Evolutionary conservation across 1,140 invertebrate genomes (phyloP), one percentile per base, ranked within the genome.

Genomic region (Solen grandis): DNA sequence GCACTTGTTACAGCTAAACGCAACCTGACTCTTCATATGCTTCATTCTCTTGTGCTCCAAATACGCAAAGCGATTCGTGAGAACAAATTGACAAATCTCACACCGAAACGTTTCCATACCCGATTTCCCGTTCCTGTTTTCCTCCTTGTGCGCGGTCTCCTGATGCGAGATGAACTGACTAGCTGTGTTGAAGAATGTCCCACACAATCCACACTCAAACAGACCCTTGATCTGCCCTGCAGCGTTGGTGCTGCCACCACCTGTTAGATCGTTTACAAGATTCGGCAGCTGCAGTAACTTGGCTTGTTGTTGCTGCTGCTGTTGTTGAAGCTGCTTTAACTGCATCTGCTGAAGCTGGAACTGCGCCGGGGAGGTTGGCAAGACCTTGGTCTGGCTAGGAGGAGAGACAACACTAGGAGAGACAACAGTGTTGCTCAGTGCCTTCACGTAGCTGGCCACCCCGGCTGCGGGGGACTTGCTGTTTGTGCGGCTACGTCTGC

Each of bases 161-260:
- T 78, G 75, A 50, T 78, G 75, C 14, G 27, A 38, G 36, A 78
- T 41, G 46, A 78, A 78, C 75, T 68, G 65, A 66, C 50, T 60
- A 33, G 75, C 75, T 1, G 75, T 78, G 36, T 59, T 69, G 31
- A 78, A 78, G 54, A 78, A 78, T 10, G 35, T 55, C 27, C 75
- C 75, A 60, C 75, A 78, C 22, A 78, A 14, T 3, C 75, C 75
- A 60, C 75, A 78, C 57, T 78, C 75, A 78, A 78, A 78, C 50
- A 78, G 54, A 16, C 75, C 75, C 35, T 78, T 78, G 10, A 76
- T 0, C n/a, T 76, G 46, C 38, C n/a, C 35, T 35, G 63, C 35
- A 19, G 41, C 19, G 41, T 46, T 46, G 41, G 41, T 46, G 41
- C 41, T 46, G 41, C 19, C 19, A 46, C 41, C n/a, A n/a, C n/a